A percentile compares a stretch with the other conserved stretches of the same genome.
Conservation (phyloP, 2,797 vertebrate genomes). For the Synaphobranchus kaupii region DNA sequence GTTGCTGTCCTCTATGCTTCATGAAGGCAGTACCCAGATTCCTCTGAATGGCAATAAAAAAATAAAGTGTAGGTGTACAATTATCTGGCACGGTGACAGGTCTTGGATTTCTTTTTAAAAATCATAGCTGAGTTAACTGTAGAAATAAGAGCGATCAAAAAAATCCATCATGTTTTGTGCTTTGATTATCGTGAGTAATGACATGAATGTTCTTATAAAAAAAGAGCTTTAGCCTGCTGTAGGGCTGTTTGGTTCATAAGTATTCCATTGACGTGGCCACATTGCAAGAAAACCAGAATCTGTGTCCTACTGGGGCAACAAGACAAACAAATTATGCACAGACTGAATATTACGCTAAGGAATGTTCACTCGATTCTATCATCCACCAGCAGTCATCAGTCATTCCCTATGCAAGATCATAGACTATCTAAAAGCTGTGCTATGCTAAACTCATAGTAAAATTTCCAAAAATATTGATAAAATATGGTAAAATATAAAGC, state of each 20-base stretch:
- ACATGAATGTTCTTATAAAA: constrained; percentile 78
- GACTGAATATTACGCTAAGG: too few relatives aligned
- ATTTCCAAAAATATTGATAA: not conserved
- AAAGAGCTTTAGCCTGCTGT: constrained; percentile 77
- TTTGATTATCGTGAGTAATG: constrained; percentile 81
- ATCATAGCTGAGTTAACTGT: too few relatives aligned
- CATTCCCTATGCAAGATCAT: not conserved
- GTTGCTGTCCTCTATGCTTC: too few relatives aligned
- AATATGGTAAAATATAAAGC: too few relatives aligned
- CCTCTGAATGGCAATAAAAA: too few relatives aligned
- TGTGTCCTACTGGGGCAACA: not conserved
- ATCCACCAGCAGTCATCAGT: not conserved
- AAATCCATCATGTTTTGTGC: constrained; percentile 58
- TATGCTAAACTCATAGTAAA: not conserved
- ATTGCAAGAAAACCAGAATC: constrained; percentile 29
- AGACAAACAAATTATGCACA: not conserved
- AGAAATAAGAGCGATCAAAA: constrained; percentile 42
- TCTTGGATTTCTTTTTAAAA: too few relatives aligned
- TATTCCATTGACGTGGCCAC: constrained; percentile 59
- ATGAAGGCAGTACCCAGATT: too few relatives aligned
- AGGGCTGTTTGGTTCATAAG: constrained; percentile 28
- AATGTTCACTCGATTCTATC: too few relatives aligned
- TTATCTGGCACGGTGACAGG: too few relatives aligned
- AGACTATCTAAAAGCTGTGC: not conserved
- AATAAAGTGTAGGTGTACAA: too few relatives aligned